Base-by-base conservation (phyloP, 2,797 vertebrate species). In the Iguana delicatissima region DNA sequence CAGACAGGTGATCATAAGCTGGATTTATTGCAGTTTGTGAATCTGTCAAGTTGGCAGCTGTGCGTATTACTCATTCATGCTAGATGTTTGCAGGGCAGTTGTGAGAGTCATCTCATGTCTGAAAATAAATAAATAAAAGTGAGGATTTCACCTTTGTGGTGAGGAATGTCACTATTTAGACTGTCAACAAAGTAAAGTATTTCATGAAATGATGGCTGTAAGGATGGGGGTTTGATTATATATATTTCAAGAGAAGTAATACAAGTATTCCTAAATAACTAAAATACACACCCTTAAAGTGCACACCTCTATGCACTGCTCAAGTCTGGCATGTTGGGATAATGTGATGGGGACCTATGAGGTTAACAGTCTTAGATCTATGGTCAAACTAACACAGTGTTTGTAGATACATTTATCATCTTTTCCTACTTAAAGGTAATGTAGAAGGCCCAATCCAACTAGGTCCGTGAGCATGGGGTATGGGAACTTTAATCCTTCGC, bases 91-190 rank as follows among this genome's bases (percentile, higher is more conserved):
- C n/a, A 26, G 12, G 26, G 76, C 79, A 81, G 46, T 72, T 35
- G 18, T 69, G 64, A 62, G 62, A 88, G 86, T 55, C 46, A 55
- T 67, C 42, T 80, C 14, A 67, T 18, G 32, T 29, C 76, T 69
- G 86, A 79, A n/a, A 80, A 87, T 80, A 80, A 64, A 87, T 67
- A 80, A 88, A 88, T 67, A 87, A 80, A 80, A 26, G 20, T n/a
- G 46, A 50, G 7, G 86, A 67, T 80, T 87, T 87, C 20, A 64
- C 32, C 38, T 80, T n/a, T 50, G 86, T 67, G 20, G 52, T 35
- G 42, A 22, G 35, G 62, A 80, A 80, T 80, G 62, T 29, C 16
- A 1, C 20, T 80, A 38, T 29, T 55, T 50, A 80, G 46, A 69
- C 32, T 50, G 46, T 35, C 62, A 69, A 29, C 42, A 52, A 87